These are phyloP conservation scores for Rhynchotus rufescens DNA, from an alignment of 2,797 vertebrate species.

Conservation along the genomic window DNA sequence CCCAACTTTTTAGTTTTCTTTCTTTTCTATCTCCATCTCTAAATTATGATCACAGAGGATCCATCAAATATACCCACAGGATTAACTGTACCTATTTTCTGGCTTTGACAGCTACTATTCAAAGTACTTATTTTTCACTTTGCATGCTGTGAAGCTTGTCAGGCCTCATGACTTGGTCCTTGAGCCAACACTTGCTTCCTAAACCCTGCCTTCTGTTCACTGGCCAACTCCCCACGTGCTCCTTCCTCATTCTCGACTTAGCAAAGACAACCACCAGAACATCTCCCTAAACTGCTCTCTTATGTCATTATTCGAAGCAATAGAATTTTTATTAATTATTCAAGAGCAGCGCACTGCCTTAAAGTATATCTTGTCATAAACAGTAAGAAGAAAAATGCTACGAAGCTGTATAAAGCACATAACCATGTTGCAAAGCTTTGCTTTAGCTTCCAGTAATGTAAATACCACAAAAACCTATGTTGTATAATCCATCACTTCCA, in stretches of 20 bases:
- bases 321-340: constrained; percentile 52
- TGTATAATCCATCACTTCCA: constrained; percentile 74
- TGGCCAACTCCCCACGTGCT: not conserved
- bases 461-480: constrained; percentile 61
- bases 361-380: constrained; percentile 28
- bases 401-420: constrained; percentile 38
- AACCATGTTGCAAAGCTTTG: constrained; percentile 37
- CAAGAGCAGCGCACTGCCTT: constrained; percentile 42
- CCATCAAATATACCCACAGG: not conserved
- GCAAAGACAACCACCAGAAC: not conserved
- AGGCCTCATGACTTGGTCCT: constrained; percentile 23
- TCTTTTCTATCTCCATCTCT: not conserved
- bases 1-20: not conserved
- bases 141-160: not conserved
- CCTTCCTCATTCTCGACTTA: constrained; percentile 10
- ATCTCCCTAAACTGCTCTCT: constrained; percentile 22
- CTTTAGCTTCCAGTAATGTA: constrained; percentile 62
- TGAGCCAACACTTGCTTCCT: not conserved
- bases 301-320: constrained; percentile 34
- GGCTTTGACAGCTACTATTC: not conserved
- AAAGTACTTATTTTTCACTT: not conserved
- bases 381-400: constrained; percentile 35
- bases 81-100: constrained; percentile 43
- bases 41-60: not conserved
- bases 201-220: not conserved